phyloP scores from a whole-genome alignment of 1,140 invertebrate genomes.

The Calliopsis andreniformis region DNA sequence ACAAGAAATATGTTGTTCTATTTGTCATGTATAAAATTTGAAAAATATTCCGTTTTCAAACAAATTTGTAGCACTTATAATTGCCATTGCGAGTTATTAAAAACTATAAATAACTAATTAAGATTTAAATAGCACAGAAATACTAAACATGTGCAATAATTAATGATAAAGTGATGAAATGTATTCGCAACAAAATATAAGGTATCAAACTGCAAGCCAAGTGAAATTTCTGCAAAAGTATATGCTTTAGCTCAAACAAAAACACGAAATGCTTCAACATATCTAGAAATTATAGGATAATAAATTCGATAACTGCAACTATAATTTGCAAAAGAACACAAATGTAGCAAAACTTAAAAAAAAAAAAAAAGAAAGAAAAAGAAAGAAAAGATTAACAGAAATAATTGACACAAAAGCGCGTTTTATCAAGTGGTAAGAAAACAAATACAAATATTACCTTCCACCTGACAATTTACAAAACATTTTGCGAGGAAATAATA shows the following conservation, averaged over 20 bases:
- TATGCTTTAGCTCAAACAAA: not conserved
- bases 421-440: constrained; percentile 35
- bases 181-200: constrained; percentile 13
- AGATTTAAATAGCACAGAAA: not conserved
- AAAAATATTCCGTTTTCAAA: no score
- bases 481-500: constrained; percentile 44
- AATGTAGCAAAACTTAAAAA: not conserved
- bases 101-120: constrained; percentile 3
- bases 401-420: constrained; percentile 5
- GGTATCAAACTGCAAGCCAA: not conserved
- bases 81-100: no score
- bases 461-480: constrained; percentile 37
- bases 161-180: not conserved
- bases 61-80: no score
- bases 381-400: not conserved
- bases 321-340: constrained; percentile 1
- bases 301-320: not conserved
- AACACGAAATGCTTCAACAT: not conserved
- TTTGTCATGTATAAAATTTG: no score
- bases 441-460: constrained; percentile 40
- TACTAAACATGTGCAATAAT: constrained; percentile 3
- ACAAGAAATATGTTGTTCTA: no score
- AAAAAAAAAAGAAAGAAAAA: not conserved
- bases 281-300: constrained; percentile 24
- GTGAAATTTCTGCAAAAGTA: constrained; percentile 7